Percentiles rank a stretch among this genome's conserved stretches.
Conservation (phyloP, 2,888 invertebrate species). For the Leucophenga montana region DNA sequence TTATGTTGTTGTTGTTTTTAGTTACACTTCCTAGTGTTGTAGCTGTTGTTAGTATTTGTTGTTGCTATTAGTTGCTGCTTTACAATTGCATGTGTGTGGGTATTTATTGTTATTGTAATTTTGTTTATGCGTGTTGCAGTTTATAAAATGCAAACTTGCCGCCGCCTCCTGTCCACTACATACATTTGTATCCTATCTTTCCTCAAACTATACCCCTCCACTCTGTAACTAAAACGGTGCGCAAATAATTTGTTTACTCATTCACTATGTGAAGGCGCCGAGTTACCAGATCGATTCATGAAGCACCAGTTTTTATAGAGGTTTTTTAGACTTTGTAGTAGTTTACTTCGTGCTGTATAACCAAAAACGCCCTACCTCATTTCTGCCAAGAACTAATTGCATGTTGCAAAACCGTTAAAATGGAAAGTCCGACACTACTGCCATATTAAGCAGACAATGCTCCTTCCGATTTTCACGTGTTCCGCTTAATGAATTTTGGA, state of each 20-base stretch:
- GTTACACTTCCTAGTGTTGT: slow-evolving; percentile 20
- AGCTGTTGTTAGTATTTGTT: slow-evolving; percentile 27
- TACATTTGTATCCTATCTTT: neutral
- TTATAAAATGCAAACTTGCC: slow-evolving; percentile 25
- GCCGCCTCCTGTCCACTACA: neutral
- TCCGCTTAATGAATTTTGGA: no score
- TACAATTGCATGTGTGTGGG: slow-evolving; percentile 13
- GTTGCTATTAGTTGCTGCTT: slow-evolving; percentile 28
- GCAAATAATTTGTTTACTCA: slow-evolving; percentile 56
- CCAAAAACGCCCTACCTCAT: no score
- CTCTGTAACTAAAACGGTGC: slow-evolving; percentile 7
- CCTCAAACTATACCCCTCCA: neutral
- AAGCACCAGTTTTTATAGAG: neutral
- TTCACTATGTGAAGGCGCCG: slow-evolving; percentile 47
- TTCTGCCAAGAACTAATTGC: no score
- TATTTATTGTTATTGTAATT: slow-evolving; percentile 34
- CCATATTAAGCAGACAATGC: no score
- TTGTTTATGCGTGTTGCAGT: slow-evolving; percentile 34
- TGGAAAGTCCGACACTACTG: no score
- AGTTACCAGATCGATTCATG: slow-evolving; percentile 45
- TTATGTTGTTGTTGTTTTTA: slow-evolving; percentile 14
- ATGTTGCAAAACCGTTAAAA: no score
- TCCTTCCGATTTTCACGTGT: no score
- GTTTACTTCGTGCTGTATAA: no score
- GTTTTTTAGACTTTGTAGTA: no score